These are phyloP conservation scores for Heteractis magnifica DNA, from an alignment of 92 coral and sea anemone species.

Conservation along the genomic window DNA sequence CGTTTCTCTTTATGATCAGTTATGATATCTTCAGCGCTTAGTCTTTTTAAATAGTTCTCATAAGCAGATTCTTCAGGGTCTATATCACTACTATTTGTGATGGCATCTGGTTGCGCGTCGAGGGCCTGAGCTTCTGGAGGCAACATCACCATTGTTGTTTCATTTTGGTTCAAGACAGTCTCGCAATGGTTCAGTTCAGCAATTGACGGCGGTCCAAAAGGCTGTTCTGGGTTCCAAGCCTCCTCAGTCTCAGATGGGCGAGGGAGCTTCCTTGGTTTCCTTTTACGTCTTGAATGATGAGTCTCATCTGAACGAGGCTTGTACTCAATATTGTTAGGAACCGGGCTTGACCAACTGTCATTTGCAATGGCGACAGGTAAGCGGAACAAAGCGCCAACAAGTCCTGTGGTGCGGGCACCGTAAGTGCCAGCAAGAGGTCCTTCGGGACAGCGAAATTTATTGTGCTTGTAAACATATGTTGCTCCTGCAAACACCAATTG, in stretches of 20 bases:
- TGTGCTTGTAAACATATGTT: slow-evolving; percentile 43
- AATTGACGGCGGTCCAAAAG: slow-evolving; percentile 33
- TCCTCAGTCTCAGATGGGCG: slow-evolving; percentile 33
- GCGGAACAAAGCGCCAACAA: slow-evolving; percentile 46
- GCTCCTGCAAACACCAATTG: slow-evolving; percentile 43
- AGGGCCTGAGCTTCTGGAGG: slow-evolving; percentile 29
- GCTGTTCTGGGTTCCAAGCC: slow-evolving; percentile 41
- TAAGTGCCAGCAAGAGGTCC: slow-evolving; percentile 39
- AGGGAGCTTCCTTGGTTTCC: slow-evolving; percentile 43
- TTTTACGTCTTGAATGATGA: slow-evolving; percentile 43
- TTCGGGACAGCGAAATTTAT: slow-evolving; percentile 41
- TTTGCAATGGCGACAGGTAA: slow-evolving; percentile 38
- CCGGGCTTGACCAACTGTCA: slow-evolving; percentile 29
- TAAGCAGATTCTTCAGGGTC: slow-evolving; percentile 16
- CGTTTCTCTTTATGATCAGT: slow-evolving; percentile 16
- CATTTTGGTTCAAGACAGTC: neutral
- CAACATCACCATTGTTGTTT: slow-evolving; percentile 30
- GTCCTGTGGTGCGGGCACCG: slow-evolving; percentile 45
- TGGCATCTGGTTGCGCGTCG: slow-evolving; percentile 5
- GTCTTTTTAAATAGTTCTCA: slow-evolving; percentile 19
- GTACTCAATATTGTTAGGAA: neutral
- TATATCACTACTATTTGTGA: neutral
- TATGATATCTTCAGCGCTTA: slow-evolving; percentile 9
- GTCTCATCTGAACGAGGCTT: slow-evolving; percentile 24
- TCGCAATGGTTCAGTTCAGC: slow-evolving; percentile 2